phyloP scores from a whole-genome alignment of 2,888 invertebrate genomes.

The Bhutanitis thaidina region DNA sequence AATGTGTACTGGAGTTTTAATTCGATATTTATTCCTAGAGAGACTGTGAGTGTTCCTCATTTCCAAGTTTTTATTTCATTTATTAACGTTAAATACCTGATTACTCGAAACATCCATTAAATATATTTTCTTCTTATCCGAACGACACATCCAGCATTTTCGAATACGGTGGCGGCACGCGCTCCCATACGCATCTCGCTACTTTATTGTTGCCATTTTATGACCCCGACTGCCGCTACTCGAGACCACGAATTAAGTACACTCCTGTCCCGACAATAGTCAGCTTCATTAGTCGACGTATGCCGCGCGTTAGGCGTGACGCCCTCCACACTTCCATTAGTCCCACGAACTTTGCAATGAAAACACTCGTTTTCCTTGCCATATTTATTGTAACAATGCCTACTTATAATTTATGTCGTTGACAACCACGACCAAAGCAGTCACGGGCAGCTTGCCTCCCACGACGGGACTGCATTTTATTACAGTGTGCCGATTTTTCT shows the following conservation, averaged over 20 bases:
- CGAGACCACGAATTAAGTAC: slow-evolving; percentile 63
- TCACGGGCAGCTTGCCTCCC: slow-evolving; percentile 43
- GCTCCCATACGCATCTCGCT: slow-evolving; percentile 5
- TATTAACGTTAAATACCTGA: too few relatives aligned
- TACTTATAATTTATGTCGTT: slow-evolving; percentile 70
- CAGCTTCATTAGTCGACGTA: slow-evolving; percentile 72
- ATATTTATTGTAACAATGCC: slow-evolving; percentile 65
- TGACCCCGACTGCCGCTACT: slow-evolving; percentile 43
- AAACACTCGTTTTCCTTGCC: slow-evolving; percentile 63
- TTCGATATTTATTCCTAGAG: too few relatives aligned
- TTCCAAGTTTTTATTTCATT: too few relatives aligned
- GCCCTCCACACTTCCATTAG: slow-evolving; percentile 62
- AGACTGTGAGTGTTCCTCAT: too few relatives aligned
- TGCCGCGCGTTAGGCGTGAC: slow-evolving; percentile 70
- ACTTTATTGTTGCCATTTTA: slow-evolving; percentile 48
- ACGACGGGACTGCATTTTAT: slow-evolving; percentile 61
- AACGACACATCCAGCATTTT: slow-evolving; percentile 1
- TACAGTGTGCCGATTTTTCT: slow-evolving; percentile 26
- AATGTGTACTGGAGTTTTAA: too few relatives aligned
- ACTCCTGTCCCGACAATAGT: slow-evolving; percentile 68
- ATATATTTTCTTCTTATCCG: too few relatives aligned
- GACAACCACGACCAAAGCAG: slow-evolving; percentile 64
- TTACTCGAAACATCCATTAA: too few relatives aligned
- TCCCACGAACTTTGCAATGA: slow-evolving; percentile 61
- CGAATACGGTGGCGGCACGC: background rate